Evolutionary conservation across 2,888 invertebrate species (phyloP), one percentile per base, ranked within the genome.

Genomic region (Eupsilia transversa): DNA sequence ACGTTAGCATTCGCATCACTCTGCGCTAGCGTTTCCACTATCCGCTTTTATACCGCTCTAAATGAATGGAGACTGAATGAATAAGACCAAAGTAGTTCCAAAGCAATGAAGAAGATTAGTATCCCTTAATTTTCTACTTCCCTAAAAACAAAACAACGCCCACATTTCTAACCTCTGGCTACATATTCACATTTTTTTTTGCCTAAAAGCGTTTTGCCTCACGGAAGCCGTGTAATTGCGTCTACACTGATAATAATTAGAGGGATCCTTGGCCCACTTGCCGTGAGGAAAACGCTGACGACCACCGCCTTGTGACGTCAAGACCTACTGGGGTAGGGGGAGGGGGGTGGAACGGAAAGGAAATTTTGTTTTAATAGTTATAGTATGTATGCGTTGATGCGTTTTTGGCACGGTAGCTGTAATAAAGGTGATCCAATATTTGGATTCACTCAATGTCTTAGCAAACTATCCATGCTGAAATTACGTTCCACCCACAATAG

Each of bases 191-290:
- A 61, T 35, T 63, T 14, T 54, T 54, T 52, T 72, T 68, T 49
- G 43, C 73, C 63, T 68, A 77, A 74, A 80, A 71, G 49, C 71
- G 61, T 77, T 38, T 60, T 64, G 72, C 49, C 59, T 79, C 70
- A 52, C 74, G 63, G 76, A 72, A 79, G 68, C 74, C 46, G n/a
- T 69, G 67, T 78, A 71, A 82, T 73, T 78, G 65, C 73, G 74
- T 73, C 70, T 72, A 81, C 85, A 74, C 72, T 72, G 87, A 88
- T 89, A 88, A 88, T 87, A 88, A 88, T 87, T 88, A 86, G 83
- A 87, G 86, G 79, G 84, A 88, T 91, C 90, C 91, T 91, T 90
- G 89, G 89, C 91, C 88, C 84, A 85, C 85, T 89, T 86, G 83
- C 85, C 52, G 67, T 74, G 72, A 79, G 82, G 72, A 75, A 80